Percentiles rank a stretch among this genome's conserved stretches.
Conservation (phyloP, 1,140 invertebrate genomes). For the Lerema accius region DNA sequence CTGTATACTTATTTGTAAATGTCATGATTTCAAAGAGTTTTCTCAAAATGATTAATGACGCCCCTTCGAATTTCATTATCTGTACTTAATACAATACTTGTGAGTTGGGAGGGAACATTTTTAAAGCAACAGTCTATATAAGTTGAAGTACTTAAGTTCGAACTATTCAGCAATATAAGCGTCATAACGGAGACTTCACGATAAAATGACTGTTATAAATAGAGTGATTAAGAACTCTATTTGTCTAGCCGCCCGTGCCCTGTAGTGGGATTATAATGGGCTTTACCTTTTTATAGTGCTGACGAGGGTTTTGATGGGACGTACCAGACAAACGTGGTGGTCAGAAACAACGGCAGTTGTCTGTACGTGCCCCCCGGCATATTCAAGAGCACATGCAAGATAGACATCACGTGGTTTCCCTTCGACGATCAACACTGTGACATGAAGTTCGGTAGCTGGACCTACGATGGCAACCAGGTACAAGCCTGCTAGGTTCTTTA, state of each 20-base stretch:
- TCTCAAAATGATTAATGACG: no score
- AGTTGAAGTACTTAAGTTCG: no score
- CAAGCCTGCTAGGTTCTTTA: constrained; percentile 23
- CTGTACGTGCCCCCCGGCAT: constrained; percentile 98
- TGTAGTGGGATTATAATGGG: constrained; percentile 23
- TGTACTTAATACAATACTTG: no score
- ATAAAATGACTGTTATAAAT: no score
- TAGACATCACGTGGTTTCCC: constrained; percentile 99
- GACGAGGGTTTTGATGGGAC: constrained; percentile 99
- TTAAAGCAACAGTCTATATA: no score
- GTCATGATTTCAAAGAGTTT: no score
- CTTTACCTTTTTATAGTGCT: constrained; percentile 87
- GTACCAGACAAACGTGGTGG: constrained; percentile 98
- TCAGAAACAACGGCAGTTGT: constrained; percentile 97
- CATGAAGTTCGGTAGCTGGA: constrained; percentile 98
- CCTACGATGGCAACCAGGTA: constrained; percentile 96
- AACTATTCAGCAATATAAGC: no score
- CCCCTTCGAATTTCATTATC: no score
- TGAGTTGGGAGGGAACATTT: no score
- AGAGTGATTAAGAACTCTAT: no score
- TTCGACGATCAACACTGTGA: constrained; percentile 99
- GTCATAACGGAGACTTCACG: no score
- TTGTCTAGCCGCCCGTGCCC: background rate
- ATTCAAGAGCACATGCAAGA: constrained; percentile 99
- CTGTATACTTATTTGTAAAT: no score